Evolutionary conservation across 2,113 vertebrate genomes (phyloP), one percentile per base, ranked within the genome.

Genomic region (Chloroceryle aenea): DNA sequence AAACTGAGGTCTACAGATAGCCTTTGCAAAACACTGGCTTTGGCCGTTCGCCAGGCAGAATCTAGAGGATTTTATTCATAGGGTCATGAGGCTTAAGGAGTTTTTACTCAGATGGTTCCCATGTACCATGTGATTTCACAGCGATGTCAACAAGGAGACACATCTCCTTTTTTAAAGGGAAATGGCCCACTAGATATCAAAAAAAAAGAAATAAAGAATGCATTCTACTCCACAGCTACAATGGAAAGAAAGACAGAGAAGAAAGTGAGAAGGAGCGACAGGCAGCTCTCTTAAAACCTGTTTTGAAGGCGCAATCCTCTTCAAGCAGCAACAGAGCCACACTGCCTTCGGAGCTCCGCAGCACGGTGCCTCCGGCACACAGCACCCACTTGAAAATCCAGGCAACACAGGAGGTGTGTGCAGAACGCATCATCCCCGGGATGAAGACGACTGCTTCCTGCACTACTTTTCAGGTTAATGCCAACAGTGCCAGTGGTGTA

Each of bases 91-190:
- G 88, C 79, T 81, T 48, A 83, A 95, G 50, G 82, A 90, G 80
- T 26, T 94, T 87, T 90, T 10, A 58, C 83, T 94, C 76, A 42
- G 74, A 85, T 38, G 45, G 79, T 96, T 97, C 92, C 86, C 94
- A 88, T 67, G 77, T 5, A 95, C 92, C 86, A 86, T 66, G 82
- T 88, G 85, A 96, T 80, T 85, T 72, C 71, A 88, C 67, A 77
- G 53, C 6, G 2, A 80, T 62, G 50, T 83, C 93, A 94, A 89
- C 89, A 94, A 4, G 80, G 80, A 91, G 55, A 61, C 75, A 43
- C 40, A 43, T 23, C 25, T 2, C 18, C 34, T 69, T 74, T 89
- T 93, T 94, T 74, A 91, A 93, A 95, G 79, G 53, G 85, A 93
- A 93, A 90, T 16, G 22, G 52, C 72, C 75, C 67, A 40, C 66